A percentile compares a stretch with the other conserved stretches of the same genome.
Evolutionary conservation across 2,888 invertebrate species (phyloP).

Genomic region (Acanthoscelides obtectus): DNA sequence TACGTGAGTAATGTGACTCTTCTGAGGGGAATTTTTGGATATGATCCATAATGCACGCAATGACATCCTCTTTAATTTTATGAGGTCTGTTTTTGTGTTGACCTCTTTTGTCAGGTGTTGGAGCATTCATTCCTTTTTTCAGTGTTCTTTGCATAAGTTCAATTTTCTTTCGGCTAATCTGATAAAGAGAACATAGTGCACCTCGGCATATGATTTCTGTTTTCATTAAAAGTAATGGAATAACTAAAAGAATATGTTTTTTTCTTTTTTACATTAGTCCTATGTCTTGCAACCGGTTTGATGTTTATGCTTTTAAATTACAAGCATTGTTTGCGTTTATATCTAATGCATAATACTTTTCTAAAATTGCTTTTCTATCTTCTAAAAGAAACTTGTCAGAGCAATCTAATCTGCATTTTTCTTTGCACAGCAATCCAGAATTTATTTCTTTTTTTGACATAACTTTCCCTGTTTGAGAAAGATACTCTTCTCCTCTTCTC

Average conservation of each 20-base stretch:
- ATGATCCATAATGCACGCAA: too few species aligned
- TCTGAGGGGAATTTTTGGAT: too few species aligned
- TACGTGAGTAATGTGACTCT: too few species aligned
- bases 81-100: neutral
- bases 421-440: neutral
- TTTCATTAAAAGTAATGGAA: neutral
- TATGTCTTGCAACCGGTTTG: neutral
- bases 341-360: neutral
- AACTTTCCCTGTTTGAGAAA: neutral
- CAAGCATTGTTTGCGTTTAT: neutral
- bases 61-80: neutral
- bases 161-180: neutral
- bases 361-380: neutral
- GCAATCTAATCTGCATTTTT: neutral
- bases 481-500: neutral
- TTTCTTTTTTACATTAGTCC: neutral
- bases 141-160: neutral
- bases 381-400: neutral
- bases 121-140: neutral
- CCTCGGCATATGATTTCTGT: neutral
- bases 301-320: neutral
- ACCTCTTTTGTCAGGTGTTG: slow-evolving; percentile 1
- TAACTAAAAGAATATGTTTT: neutral
- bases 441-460: neutral
- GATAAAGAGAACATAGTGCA: neutral